Evolutionary conservation across 2,888 invertebrate genomes (phyloP).

Genomic region (Charanyca ferruginea): DNA sequence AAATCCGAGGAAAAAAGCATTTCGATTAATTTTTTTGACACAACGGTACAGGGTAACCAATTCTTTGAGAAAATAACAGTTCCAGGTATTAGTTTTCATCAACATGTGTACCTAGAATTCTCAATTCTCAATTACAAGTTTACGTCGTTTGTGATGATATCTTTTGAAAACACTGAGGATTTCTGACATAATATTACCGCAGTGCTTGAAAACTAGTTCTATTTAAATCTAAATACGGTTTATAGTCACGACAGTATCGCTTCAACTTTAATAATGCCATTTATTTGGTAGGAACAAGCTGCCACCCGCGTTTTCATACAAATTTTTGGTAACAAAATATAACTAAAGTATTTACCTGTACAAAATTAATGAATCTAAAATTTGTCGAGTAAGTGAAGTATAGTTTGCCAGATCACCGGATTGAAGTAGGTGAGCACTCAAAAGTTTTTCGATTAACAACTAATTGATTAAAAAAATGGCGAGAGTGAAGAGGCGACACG

Average conservation of each 20-base stretch:
- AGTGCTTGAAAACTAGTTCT: neutral
- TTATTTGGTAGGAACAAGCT: neutral
- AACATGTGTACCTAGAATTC: neutral
- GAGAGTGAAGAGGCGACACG: constrained; percentile 56
- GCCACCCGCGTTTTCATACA: neutral
- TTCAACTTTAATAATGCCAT: neutral
- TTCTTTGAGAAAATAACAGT: neutral
- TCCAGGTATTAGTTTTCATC: neutral
- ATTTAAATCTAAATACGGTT: neutral
- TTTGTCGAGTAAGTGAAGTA: constrained; percentile 20
- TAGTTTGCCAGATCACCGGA: constrained; percentile 55
- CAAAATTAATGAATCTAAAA: too few species aligned
- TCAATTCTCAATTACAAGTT: neutral
- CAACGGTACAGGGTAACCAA: constrained; percentile 1
- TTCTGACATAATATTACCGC: too few species aligned
- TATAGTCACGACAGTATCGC: neutral
- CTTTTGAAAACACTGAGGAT: too few species aligned
- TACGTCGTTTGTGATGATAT: neutral
- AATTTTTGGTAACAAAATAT: too few species aligned
- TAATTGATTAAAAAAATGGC: constrained; percentile 84
- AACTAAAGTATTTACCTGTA: too few species aligned
- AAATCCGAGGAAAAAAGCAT: constrained; percentile 34
- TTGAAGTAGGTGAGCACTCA: constrained; percentile 64
- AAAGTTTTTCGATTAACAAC: constrained; percentile 88
- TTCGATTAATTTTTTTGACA: constrained; percentile 15